phyloP scores from a whole-genome alignment of 2,113 vertebrate species.

The Elaphurus davidianus region DNA sequence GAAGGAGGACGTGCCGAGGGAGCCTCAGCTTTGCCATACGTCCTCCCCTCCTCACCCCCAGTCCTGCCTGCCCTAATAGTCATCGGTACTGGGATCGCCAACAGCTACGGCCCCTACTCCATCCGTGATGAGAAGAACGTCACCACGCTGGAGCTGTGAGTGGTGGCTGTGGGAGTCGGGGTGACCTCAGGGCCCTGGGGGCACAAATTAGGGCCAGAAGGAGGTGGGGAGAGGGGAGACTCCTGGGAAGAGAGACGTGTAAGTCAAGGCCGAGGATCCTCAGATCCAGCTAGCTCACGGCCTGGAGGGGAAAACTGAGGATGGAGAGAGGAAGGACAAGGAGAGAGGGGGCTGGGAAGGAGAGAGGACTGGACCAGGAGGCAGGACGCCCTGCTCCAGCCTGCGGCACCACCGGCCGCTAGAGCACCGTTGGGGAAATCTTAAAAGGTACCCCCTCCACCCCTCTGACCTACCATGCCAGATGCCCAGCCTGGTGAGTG shows the following conservation, averaged over 20 bases:
- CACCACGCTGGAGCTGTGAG: constrained; percentile 69
- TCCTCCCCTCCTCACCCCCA: not conserved
- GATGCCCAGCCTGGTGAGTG: not conserved
- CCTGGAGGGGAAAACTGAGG: not conserved
- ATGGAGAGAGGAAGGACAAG: not conserved
- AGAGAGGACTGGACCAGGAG: not conserved
- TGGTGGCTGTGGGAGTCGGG: not conserved
- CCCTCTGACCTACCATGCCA: not conserved
- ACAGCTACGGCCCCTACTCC: constrained; percentile 69
- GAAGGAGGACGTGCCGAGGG: not conserved
- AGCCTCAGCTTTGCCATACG: not conserved
- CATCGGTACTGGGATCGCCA: constrained; percentile 53
- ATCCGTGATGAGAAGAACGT: constrained; percentile 4
- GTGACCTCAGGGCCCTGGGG: not conserved
- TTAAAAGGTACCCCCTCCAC: not conserved
- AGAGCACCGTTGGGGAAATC: not conserved
- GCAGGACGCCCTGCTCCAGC: not conserved
- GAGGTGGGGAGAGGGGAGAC: not conserved
- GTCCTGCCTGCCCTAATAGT: constrained; percentile 77
- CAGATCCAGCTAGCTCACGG: not conserved
- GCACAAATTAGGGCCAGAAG: not conserved
- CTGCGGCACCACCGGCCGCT: too few species aligned
- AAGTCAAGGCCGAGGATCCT: not conserved
- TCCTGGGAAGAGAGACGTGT: not conserved
- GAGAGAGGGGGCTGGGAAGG: not conserved